A percentile compares a stretch with the other conserved stretches of the same genome.
Conservation (phyloP, 1,140 invertebrate genomes). For the Plutomurus gul region DNA sequence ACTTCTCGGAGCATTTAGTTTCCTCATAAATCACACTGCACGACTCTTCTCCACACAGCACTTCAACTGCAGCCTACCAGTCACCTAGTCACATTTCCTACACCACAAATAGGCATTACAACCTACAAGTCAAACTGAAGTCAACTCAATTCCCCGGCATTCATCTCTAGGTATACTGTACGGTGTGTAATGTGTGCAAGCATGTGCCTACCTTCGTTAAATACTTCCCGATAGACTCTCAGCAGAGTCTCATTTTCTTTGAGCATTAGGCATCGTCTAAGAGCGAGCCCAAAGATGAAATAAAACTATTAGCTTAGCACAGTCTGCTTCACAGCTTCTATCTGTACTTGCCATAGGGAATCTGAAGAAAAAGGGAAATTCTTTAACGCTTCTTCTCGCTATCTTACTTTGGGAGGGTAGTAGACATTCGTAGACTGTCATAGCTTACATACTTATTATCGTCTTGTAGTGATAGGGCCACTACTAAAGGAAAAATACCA, state of each 20-base stretch:
- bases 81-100: neutral
- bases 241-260: too few species aligned
- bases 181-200: too few species aligned
- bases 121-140: neutral
- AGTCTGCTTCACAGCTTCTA: slow-evolving; percentile 13
- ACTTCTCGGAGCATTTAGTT: slow-evolving; percentile 50
- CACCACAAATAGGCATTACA: neutral
- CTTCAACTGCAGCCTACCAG: slow-evolving; percentile 9
- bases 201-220: too few species aligned
- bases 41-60: slow-evolving; percentile 42
- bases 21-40: slow-evolving; percentile 53
- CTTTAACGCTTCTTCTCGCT: neutral
- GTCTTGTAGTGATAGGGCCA: neutral
- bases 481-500: neutral
- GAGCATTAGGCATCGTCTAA: too few species aligned
- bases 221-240: too few species aligned
- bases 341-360: neutral
- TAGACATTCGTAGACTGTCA: neutral
- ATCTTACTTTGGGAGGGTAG: too few species aligned
- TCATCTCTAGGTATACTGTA: too few species aligned
- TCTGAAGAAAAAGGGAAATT: neutral
- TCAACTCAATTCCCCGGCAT: slow-evolving; percentile 8
- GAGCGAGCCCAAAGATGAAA: too few species aligned
- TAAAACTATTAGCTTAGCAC: slow-evolving; percentile 1
- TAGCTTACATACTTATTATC: slow-evolving; percentile 9